Evolutionary conservation across 2,113 vertebrate genomes (phyloP).

Genomic region (Sciurus niger): DNA sequence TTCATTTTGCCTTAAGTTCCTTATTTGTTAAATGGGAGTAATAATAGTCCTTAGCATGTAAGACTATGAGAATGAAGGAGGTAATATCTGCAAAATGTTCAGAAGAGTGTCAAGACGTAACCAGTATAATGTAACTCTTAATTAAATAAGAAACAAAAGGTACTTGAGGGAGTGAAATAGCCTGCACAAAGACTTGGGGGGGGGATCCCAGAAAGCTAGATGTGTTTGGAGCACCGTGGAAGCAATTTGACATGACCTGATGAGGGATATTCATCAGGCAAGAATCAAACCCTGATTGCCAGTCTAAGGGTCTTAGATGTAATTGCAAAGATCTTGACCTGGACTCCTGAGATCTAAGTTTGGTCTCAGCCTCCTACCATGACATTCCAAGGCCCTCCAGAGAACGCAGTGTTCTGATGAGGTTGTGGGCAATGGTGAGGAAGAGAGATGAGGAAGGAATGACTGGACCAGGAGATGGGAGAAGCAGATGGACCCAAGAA

Average conservation of each 20-base stretch:
- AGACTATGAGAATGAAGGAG: constrained; percentile 28
- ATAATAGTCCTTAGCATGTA: constrained; percentile 5
- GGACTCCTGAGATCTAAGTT: constrained; percentile 27
- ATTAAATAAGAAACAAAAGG: constrained; percentile 31
- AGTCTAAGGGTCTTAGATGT: constrained; percentile 46
- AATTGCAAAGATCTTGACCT: neutral
- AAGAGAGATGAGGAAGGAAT: neutral
- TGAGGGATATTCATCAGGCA: neutral
- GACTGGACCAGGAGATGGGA: neutral
- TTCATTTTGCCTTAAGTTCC: constrained; percentile 2
- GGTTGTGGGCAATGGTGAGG: neutral
- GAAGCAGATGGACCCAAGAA: neutral
- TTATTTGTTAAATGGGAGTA: constrained; percentile 22
- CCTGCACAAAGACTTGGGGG: neutral
- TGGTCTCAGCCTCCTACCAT: neutral
- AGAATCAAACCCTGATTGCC: neutral
- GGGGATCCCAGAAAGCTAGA: neutral
- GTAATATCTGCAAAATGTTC: constrained; percentile 36
- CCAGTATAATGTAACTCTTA: neutral
- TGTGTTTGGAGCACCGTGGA: neutral
- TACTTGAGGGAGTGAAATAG: neutral
- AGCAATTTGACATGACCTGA: neutral
- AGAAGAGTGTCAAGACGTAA: constrained; percentile 3
- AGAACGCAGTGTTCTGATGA: constrained; percentile 52
- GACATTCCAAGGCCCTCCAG: neutral